Conservation (phyloP, 2,797 vertebrate species). For the Nothura maculosa region DNA sequence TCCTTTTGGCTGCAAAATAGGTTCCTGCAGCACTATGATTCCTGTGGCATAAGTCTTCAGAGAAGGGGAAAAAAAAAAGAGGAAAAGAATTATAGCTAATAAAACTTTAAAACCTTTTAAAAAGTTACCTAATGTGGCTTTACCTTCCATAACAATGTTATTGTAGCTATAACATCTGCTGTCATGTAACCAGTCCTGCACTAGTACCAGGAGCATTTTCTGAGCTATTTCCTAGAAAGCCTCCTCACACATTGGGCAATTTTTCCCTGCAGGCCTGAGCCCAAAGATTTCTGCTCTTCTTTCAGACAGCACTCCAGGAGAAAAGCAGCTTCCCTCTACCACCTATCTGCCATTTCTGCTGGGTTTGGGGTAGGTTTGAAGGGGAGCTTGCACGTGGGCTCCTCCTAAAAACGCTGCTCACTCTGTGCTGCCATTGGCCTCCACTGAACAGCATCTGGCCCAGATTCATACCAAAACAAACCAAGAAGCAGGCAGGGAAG, state of each 20-base stretch:
- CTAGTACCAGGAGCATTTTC: background rate
- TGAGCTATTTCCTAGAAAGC: background rate
- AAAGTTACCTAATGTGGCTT: background rate
- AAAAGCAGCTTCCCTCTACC: background rate
- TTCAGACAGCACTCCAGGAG: background rate
- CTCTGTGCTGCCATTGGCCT: background rate
- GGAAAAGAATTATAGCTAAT: background rate
- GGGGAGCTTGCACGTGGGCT: accelerated
- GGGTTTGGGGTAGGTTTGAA: background rate
- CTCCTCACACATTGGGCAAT: background rate
- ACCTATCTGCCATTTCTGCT: background rate
- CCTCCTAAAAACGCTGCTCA: background rate
- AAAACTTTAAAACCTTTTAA: conserved; percentile 12
- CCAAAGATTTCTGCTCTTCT: background rate
- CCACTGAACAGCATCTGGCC: background rate
- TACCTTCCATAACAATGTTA: background rate
- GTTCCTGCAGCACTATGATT: background rate
- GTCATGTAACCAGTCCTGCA: background rate
- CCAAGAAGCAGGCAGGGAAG: background rate
- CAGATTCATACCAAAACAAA: background rate
- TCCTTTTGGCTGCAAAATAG: background rate
- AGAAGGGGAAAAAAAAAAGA: too few species aligned
- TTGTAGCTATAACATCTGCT: background rate
- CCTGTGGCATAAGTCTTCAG: background rate
- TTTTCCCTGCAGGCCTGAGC: background rate